These are phyloP conservation scores for Drosophila mercatorum DNA, from an alignment of 2,888 invertebrate species.

Conservation along the genomic window DNA sequence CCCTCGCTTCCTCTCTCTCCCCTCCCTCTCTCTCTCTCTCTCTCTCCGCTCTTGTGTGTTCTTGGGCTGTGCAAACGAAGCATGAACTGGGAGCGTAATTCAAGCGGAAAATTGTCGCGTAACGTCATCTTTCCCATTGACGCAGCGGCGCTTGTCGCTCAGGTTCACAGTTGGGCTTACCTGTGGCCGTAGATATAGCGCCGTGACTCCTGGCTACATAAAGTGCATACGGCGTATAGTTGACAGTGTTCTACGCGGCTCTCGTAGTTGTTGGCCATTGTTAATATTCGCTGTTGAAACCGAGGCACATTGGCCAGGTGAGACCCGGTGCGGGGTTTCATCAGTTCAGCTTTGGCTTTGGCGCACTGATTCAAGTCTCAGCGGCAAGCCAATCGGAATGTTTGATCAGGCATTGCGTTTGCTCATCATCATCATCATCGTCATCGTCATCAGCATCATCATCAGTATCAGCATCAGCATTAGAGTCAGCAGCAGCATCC, in stretches of 20 bases:
- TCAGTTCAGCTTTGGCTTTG: background rate
- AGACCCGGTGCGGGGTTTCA: slow-evolving; percentile 10
- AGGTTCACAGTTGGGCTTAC: slow-evolving; percentile 19
- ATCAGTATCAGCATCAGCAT: background rate
- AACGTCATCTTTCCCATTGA: slow-evolving; percentile 74
- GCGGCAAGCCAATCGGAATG: slow-evolving; percentile 66
- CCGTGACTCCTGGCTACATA: slow-evolving; percentile 36
- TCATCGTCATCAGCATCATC: background rate
- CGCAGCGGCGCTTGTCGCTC: slow-evolving; percentile 56
- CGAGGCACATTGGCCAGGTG: slow-evolving; percentile 63
- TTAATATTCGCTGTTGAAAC: slow-evolving; percentile 71
- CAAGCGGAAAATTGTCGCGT: slow-evolving; percentile 82
- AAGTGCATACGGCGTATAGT: slow-evolving; percentile 61
- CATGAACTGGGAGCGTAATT: slow-evolving; percentile 82
- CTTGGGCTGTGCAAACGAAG: slow-evolving; percentile 77
- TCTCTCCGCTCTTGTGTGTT: slow-evolving; percentile 17
- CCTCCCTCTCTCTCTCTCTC: too few relatives aligned
- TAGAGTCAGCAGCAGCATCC: background rate
- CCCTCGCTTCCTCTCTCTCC: background rate
- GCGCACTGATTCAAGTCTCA: slow-evolving; percentile 33
- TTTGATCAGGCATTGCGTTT: slow-evolving; percentile 72
- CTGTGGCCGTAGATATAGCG: background rate
- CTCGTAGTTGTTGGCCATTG: slow-evolving; percentile 53
- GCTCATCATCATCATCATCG: slow-evolving; percentile 39
- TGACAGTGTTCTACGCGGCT: slow-evolving; percentile 59